A percentile compares a stretch with the other conserved stretches of the same genome.
Evolutionary conservation across 2,888 invertebrate species (phyloP).

Genomic region (Scaptomyza cyrtandrae): DNA sequence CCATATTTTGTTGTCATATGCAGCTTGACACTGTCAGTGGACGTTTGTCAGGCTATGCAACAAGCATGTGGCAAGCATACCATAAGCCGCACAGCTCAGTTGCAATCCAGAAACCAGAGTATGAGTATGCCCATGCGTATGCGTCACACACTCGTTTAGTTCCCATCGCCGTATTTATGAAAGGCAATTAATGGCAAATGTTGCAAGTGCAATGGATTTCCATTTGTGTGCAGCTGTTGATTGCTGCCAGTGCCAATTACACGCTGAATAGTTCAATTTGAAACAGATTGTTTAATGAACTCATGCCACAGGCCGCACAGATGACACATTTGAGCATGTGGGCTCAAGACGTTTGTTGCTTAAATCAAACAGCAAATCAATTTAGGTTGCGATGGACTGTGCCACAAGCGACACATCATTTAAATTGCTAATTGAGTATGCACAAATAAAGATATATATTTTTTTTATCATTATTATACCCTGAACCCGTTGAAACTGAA

Average conservation of each 20-base stretch:
- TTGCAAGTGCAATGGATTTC: slow-evolving; percentile 28
- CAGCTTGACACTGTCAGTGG: slow-evolving; percentile 23
- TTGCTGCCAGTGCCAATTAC: slow-evolving; percentile 64
- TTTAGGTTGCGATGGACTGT: not conserved
- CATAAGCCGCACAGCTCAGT: slow-evolving; percentile 31
- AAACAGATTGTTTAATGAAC: slow-evolving; percentile 37
- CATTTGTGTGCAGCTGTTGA: slow-evolving; percentile 27
- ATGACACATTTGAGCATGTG: not conserved
- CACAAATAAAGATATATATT: not conserved
- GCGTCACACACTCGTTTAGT: slow-evolving; percentile 36
- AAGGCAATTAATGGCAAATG: slow-evolving; percentile 64
- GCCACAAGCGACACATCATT: slow-evolving; percentile 5
- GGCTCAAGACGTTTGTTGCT: not conserved
- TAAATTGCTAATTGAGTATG: slow-evolving; percentile 2
- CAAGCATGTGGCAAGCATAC: slow-evolving; percentile 32
- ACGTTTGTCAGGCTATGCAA: slow-evolving; percentile 12
- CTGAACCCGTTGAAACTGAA: no score
- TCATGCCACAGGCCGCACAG: not conserved
- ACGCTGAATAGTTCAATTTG: slow-evolving; percentile 50
- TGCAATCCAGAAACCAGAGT: slow-evolving; percentile 35
- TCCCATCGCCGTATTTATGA: slow-evolving; percentile 43
- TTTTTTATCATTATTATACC: slow-evolving; percentile 9
- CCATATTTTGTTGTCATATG: slow-evolving; percentile 14
- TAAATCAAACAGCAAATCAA: not conserved
- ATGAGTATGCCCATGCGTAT: not conserved